A percentile compares a stretch with the other conserved stretches of the same genome.
Evolutionary conservation across 1,140 invertebrate genomes (phyloP).

Genomic region (Lepidurus apus): DNA sequence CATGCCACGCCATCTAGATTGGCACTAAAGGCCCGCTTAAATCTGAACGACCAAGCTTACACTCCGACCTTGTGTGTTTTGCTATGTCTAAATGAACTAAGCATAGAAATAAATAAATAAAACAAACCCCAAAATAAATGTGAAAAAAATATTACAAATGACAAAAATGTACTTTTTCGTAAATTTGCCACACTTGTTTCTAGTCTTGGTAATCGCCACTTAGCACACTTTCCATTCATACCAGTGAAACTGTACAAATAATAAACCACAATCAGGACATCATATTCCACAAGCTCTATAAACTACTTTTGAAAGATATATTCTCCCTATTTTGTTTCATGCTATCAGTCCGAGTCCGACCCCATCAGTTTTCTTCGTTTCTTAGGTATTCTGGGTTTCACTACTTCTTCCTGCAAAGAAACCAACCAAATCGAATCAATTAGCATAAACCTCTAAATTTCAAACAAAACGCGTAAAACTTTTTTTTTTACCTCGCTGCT

Average conservation of each 20-base stretch:
- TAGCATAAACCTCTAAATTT: slow-evolving; percentile 40
- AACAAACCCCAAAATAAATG: no score
- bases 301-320: not conserved
- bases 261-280: slow-evolving; percentile 6
- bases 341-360: slow-evolving; percentile 7
- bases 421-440: no score
- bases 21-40: no score
- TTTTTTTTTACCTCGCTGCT: slow-evolving; percentile 63
- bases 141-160: not conserved
- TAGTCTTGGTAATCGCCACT: slow-evolving; percentile 9
- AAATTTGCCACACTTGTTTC: slow-evolving; percentile 17
- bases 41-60: no score
- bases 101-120: no score
- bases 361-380: slow-evolving; percentile 16
- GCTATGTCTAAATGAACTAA: no score
- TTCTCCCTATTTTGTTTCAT: not conserved
- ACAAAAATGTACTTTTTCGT: not conserved
- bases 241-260: slow-evolving; percentile 1
- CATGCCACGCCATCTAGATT: no score
- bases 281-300: not conserved
- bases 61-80: no score
- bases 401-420: slow-evolving; percentile 38
- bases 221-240: not conserved
- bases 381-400: slow-evolving; percentile 34
- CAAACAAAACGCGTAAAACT: slow-evolving; percentile 34